Conservation (phyloP, 2,888 invertebrate genomes). For the Macroteleia sp. region DNA sequence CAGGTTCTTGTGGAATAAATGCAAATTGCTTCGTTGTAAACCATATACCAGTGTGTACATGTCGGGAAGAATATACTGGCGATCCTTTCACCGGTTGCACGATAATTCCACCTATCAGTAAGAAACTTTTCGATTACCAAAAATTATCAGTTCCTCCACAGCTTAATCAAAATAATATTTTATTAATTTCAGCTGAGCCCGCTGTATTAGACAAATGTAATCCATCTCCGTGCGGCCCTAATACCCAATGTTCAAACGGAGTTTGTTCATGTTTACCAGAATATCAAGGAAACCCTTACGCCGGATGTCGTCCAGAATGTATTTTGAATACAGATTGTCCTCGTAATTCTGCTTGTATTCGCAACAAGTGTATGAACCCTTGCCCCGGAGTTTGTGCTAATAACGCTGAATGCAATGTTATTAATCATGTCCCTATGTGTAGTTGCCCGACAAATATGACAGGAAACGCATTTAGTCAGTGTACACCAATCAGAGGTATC, state of each 20-base stretch:
- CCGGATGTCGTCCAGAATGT: conserved; percentile 90
- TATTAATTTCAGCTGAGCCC: too few species aligned
- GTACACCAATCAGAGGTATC: conserved; percentile 82
- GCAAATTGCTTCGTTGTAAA: conserved; percentile 91
- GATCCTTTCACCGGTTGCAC: too few species aligned
- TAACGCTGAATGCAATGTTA: conserved; percentile 91
- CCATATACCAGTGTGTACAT: conserved; percentile 93
- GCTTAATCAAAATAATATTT: too few species aligned
- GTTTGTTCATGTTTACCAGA: conserved; percentile 91
- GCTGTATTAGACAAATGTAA: too few species aligned
- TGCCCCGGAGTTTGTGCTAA: conserved; percentile 84
- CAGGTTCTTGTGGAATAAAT: conserved; percentile 90
- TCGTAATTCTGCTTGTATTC: too few species aligned
- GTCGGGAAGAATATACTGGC: too few species aligned
- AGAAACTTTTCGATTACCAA: too few species aligned
- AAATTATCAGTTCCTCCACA: too few species aligned
- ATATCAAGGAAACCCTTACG: conserved; percentile 91
- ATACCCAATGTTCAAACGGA: too few species aligned
- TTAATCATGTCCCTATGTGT: conserved; percentile 88
- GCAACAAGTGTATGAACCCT: too few species aligned
- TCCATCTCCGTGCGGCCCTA: too few species aligned
- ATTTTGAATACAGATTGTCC: conserved; percentile 28
- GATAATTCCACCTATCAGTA: too few species aligned
- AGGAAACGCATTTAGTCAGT: conserved; percentile 89
- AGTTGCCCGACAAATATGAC: conserved; percentile 88